These are phyloP conservation scores for Dasyornis broadbenti DNA, from an alignment of 2,113 vertebrate genomes.

Conservation along the genomic window DNA sequence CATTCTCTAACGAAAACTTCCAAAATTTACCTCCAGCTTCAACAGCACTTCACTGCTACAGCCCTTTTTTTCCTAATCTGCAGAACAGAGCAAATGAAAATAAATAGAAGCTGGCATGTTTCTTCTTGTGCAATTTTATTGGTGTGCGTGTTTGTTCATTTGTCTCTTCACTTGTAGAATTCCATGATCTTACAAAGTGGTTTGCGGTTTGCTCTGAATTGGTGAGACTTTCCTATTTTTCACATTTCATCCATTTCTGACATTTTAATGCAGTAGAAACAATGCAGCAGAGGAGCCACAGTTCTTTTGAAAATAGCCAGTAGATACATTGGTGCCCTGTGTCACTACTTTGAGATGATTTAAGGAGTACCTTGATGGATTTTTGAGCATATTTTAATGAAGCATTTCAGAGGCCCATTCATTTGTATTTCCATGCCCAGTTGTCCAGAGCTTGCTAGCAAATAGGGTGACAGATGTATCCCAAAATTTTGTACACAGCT, in stretches of 20 bases:
- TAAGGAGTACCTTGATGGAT: neutral
- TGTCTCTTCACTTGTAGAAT: constrained; percentile 46
- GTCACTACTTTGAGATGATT: neutral
- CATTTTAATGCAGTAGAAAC: neutral
- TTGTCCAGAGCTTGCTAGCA: neutral
- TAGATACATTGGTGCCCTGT: neutral
- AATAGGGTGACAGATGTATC: neutral
- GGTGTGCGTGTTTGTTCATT: constrained; percentile 51
- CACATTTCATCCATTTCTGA: constrained; percentile 13
- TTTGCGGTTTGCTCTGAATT: constrained; percentile 35
- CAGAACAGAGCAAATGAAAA: neutral
- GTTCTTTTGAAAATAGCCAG: neutral
- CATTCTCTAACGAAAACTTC: neutral
- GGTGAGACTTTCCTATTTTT: constrained; percentile 6
- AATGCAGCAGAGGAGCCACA: neutral
- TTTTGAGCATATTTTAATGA: neutral
- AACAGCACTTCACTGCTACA: neutral
- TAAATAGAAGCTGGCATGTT: constrained; percentile 48
- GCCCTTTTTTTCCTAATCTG: neutral
- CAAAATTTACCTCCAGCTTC: neutral
- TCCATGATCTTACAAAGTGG: constrained; percentile 43
- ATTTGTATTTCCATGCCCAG: neutral
- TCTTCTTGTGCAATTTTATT: constrained; percentile 54
- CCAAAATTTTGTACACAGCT: neutral
- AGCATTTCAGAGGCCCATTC: neutral